Base-by-base conservation (phyloP, 2,113 vertebrate species). In the Cacatua alba region DNA sequence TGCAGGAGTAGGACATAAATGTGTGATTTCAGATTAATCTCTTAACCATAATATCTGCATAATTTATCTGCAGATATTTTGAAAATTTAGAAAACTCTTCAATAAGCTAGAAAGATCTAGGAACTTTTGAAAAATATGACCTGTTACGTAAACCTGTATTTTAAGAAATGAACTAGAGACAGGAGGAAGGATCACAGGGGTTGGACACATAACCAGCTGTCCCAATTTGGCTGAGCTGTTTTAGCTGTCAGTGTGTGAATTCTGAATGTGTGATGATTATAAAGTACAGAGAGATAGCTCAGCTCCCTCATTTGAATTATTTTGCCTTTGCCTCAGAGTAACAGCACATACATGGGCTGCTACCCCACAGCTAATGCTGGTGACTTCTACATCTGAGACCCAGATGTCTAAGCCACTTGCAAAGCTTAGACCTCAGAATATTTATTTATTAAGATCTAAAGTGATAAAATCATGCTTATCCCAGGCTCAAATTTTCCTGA, bases 231-330 rank as follows among this genome's bases (percentile, higher is more conserved):
- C 9, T 39, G 95, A 96, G 96, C 96, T 95, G 94, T 91, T 97
- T 85, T 75, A 95, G 94, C 92, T 96, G 96, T 96, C 96, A 97
- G 69, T 4, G 43, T 96, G 95, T 95, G 96, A 96, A 97, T 96
- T 76, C 82, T 87, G 79, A 85, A 93, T 85, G 95, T 93, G 92
- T 76, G 88, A 93, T 79, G 92, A 62, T 93, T 86, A 90, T 25
- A 77, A 92, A 94, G 90, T 23, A 80, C 0, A 3, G 82, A 33
- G 67, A 94, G 80, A 37, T 4, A 86, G 92, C 79, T 92, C 71
- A 43, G 82, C 59, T 70, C 44, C 55, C 79, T 81, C 86, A 4
- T 31, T 39, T 44, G 59, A 63, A 63, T 88, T 77, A 53, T 86
- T 90, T 57, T 93, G 82, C 74, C 46, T 94, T 84, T 44, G 25